Evolutionary conservation across 2,113 vertebrate species (phyloP).

Genomic region (Corapipo altera): DNA sequence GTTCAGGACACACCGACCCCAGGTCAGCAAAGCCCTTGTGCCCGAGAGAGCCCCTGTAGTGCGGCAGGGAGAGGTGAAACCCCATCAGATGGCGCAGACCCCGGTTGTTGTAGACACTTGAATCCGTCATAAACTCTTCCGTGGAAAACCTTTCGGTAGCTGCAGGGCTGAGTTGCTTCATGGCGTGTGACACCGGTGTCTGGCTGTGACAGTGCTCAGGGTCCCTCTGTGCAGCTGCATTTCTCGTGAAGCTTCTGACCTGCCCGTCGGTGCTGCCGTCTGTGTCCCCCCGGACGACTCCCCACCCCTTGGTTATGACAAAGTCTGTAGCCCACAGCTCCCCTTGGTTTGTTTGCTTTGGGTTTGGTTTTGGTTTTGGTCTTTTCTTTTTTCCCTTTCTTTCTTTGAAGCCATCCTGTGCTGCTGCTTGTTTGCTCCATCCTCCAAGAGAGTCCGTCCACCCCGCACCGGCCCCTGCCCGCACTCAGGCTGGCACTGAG

Average conservation of each 20-base stretch:
- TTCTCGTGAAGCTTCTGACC: conserved; percentile 1
- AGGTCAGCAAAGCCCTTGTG: background rate
- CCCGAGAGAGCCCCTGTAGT: fast-evolving
- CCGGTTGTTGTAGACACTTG: background rate
- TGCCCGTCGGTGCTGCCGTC: background rate
- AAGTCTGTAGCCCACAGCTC: background rate
- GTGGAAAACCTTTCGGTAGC: background rate
- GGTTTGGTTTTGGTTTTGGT: background rate
- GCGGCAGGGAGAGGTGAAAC: background rate
- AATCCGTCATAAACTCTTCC: background rate
- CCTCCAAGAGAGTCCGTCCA: background rate
- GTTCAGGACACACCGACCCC: background rate
- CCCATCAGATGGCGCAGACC: background rate
- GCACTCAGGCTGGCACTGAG: background rate
- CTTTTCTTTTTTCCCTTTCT: background rate
- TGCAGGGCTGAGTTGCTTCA: background rate
- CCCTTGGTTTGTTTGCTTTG: background rate
- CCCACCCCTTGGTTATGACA: background rate
- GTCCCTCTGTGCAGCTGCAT: background rate
- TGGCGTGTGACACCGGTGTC: background rate
- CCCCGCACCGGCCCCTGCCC: background rate
- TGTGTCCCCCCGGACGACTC: background rate
- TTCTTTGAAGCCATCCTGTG: conserved; percentile 45
- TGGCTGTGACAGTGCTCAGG: background rate
- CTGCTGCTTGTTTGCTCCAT: conserved; percentile 45